These are phyloP conservation scores for Muntiacus reevesi DNA, from an alignment of 2,113 vertebrate species.

Conservation along the genomic window DNA sequence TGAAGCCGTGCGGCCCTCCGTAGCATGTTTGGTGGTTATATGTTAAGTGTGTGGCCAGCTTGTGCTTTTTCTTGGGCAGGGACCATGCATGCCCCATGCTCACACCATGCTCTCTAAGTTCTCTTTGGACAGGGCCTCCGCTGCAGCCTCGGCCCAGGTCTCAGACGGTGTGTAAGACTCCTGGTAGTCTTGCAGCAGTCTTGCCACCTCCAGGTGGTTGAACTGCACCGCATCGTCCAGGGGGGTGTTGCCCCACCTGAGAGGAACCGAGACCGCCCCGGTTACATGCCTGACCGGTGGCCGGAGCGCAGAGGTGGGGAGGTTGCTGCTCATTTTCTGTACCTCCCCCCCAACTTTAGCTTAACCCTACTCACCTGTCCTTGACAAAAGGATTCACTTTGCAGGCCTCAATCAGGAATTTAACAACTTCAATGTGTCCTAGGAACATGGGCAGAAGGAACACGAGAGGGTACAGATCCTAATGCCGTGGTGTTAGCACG, in stretches of 20 bases:
- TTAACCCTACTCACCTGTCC: constrained; percentile 82
- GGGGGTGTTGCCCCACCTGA: constrained; percentile 89
- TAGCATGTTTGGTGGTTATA: constrained; percentile 28
- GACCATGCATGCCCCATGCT: background rate
- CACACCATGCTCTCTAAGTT: constrained; percentile 84
- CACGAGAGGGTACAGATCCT: background rate
- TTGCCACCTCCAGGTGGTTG: constrained; percentile 81
- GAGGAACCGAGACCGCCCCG: background rate
- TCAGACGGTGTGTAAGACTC: constrained; percentile 68
- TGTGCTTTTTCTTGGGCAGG: background rate
- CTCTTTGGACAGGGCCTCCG: constrained; percentile 75
- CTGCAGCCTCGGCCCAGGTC: constrained; percentile 30
- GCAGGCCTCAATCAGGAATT: constrained; percentile 87
- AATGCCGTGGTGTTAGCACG: background rate
- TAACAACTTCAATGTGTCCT: constrained; percentile 89
- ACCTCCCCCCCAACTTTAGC: background rate
- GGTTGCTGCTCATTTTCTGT: background rate
- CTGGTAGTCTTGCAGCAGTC: constrained; percentile 86
- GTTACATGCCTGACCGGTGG: background rate
- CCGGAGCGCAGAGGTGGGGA: background rate
- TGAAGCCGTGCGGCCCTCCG: background rate
- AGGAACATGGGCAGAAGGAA: background rate
- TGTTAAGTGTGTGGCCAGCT: constrained; percentile 6
- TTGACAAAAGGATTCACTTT: constrained; percentile 88
- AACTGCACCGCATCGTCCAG: constrained; percentile 89